Evolutionary conservation across 1,140 invertebrate species (phyloP).

Genomic region (Diorhabda elongata): DNA sequence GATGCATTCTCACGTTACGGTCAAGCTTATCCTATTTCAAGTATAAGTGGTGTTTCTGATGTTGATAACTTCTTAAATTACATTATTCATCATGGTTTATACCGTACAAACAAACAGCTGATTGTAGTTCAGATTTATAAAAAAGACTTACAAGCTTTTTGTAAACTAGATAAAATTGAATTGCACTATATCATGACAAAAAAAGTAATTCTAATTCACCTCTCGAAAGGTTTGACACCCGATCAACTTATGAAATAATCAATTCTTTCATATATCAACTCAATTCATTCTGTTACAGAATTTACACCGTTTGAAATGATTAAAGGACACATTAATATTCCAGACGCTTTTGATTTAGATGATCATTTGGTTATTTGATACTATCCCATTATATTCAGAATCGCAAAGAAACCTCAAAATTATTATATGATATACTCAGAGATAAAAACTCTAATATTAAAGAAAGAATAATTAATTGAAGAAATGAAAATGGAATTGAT

Average conservation of each 20-base stretch:
- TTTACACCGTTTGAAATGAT: neutral
- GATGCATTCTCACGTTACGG: constrained; percentile 42
- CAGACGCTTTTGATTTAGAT: too few relatives aligned
- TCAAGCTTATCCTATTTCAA: constrained; percentile 31
- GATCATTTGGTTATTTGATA: too few relatives aligned
- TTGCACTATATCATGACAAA: constrained; percentile 13
- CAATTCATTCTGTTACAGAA: constrained; percentile 27
- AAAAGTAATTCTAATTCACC: constrained; percentile 29
- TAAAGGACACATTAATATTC: too few relatives aligned
- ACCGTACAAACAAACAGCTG: constrained; percentile 26
- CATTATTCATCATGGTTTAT: constrained; percentile 26
- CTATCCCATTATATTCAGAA: too few relatives aligned
- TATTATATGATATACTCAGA: too few relatives aligned
- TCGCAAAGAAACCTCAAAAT: too few relatives aligned
- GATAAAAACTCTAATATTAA: too few relatives aligned
- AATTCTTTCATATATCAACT: constrained; percentile 29
- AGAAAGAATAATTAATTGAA: too few relatives aligned
- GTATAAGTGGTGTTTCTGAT: constrained; percentile 22
- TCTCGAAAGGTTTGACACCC: constrained; percentile 22
- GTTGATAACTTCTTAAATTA: constrained; percentile 26
- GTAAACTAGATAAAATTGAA: neutral
- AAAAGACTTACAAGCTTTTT: constrained; percentile 16
- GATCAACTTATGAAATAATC: constrained; percentile 18
- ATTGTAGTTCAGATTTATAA: constrained; percentile 28
- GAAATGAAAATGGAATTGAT: too few relatives aligned